Percentiles rank a stretch among this genome's conserved stretches.
These are phyloP conservation scores for Odontomachus brunneus DNA, from an alignment of 1,140 invertebrate genomes.

Conservation along the genomic window DNA sequence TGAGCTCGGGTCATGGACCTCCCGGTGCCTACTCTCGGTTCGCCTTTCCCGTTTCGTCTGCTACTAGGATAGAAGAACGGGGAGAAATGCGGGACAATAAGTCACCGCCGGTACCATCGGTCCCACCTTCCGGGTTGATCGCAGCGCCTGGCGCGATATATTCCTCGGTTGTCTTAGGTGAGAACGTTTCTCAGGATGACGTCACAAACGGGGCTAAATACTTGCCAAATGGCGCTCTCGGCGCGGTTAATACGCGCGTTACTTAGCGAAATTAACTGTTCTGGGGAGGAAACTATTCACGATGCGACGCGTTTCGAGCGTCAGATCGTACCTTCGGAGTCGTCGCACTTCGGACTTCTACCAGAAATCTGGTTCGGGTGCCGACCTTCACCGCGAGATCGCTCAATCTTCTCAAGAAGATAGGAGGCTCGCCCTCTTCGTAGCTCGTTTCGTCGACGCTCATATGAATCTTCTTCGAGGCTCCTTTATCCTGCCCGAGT, in stretches of 20 bases:
- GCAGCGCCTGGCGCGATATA: conserved; percentile 46
- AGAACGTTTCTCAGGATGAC: conserved; percentile 10
- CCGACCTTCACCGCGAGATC: conserved; percentile 95
- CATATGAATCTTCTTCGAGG: conserved; percentile 77
- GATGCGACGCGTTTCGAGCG: neutral
- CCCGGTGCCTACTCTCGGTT: conserved; percentile 58
- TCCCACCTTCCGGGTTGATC: conserved; percentile 68
- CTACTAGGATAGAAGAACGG: conserved; percentile 14
- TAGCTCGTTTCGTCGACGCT: conserved; percentile 77
- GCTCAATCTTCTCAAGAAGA: conserved; percentile 91
- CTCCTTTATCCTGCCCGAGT: conserved; percentile 76
- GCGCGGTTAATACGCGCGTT: conserved; percentile 18
- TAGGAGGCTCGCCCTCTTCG: conserved; percentile 88
- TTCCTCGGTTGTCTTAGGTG: conserved; percentile 41
- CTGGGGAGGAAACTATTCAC: neutral
- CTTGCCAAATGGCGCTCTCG: conserved; percentile 1
- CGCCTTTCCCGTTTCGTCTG: conserved; percentile 54
- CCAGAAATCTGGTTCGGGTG: conserved; percentile 92
- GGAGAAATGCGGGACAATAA: conserved; percentile 65
- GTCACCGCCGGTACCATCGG: conserved; percentile 45
- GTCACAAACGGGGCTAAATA: neutral
- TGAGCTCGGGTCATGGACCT: conserved; percentile 73
- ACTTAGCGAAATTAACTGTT: neutral
- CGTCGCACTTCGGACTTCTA: conserved; percentile 92
- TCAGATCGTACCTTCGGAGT: conserved; percentile 89